These are phyloP conservation scores for Agrochola litura DNA, from an alignment of 2,888 invertebrate species.

Conservation along the genomic window DNA sequence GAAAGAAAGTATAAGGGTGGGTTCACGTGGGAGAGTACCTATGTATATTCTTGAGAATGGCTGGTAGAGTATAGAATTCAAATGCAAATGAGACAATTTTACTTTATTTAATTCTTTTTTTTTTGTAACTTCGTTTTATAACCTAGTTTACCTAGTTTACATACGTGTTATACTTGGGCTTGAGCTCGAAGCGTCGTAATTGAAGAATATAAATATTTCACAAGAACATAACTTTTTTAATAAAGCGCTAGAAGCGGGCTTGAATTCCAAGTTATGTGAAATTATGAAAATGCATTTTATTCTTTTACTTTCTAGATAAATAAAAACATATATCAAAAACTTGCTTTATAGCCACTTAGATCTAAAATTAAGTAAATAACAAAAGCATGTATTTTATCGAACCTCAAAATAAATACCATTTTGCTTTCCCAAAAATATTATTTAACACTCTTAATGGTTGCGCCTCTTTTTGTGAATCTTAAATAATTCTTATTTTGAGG, in stretches of 20 bases:
- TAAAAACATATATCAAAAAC: neutral
- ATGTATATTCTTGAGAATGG: neutral
- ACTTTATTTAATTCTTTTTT: too few species aligned
- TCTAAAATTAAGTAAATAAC: neutral
- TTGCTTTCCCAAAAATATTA: too few species aligned
- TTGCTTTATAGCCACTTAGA: neutral
- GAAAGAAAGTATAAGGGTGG: constrained; percentile 13
- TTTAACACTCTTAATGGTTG: too few species aligned
- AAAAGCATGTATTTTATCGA: too few species aligned
- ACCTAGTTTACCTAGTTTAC: neutral
- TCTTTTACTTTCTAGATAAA: neutral
- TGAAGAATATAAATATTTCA: neutral
- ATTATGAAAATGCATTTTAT: neutral
- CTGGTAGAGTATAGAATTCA: neutral
- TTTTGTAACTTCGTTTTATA: neutral
- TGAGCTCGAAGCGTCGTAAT: neutral
- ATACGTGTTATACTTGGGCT: neutral
- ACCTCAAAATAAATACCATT: too few species aligned
- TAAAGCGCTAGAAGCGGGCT: neutral
- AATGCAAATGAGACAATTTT: constrained; percentile 2
- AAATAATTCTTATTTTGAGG: too few species aligned
- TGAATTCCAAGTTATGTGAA: neutral
- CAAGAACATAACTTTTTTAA: neutral
- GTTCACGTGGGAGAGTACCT: neutral
- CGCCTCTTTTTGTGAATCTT: too few species aligned